Conservation (phyloP, 2,113 vertebrate species). For the Parotia lawesii region DNA sequence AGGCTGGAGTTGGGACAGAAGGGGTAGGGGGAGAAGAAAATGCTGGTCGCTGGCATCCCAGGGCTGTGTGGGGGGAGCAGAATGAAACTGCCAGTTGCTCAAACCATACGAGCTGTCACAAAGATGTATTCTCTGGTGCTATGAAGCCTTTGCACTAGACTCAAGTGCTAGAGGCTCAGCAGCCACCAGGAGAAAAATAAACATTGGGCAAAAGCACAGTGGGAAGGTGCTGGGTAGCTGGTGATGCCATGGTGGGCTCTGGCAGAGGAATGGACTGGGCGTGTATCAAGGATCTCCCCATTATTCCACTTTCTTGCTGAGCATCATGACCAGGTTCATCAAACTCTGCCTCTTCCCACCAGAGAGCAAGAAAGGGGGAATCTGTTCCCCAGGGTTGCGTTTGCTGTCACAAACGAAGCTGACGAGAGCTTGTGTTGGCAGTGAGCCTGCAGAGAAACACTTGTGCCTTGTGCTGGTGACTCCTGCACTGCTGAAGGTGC, state of each 20-base stretch:
- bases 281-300: background rate
- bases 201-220: fast-evolving
- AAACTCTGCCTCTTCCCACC: background rate
- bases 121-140: background rate
- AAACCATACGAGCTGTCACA: background rate
- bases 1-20: background rate
- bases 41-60: background rate
- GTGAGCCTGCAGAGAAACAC: background rate
- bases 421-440: background rate
- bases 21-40: background rate
- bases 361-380: background rate
- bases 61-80: background rate
- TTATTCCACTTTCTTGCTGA: background rate
- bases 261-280: background rate
- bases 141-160: background rate
- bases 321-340: background rate
- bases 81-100: background rate
- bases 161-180: background rate
- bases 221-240: background rate
- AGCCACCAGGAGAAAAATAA: background rate
- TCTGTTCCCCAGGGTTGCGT: background rate
- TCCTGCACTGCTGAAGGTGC: background rate
- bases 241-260: background rate
- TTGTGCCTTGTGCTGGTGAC: background rate
- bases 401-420: background rate